Conservation (phyloP, 2,113 vertebrate species). For the Leiothrix lutea region DNA sequence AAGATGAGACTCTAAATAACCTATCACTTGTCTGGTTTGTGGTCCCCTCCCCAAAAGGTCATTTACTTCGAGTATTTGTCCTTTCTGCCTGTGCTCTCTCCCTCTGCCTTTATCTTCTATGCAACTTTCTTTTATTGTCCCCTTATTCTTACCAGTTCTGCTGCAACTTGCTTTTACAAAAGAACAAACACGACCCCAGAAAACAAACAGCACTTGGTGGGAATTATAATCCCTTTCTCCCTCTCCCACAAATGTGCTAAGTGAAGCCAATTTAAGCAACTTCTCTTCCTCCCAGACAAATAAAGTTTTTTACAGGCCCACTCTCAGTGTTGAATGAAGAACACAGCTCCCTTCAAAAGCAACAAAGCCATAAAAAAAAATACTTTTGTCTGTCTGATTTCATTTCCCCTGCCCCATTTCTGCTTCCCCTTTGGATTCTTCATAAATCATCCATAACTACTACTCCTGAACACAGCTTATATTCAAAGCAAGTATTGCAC, state of each 20-base stretch:
- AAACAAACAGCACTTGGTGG: neutral
- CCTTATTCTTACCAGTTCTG: neutral
- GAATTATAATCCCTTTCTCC: neutral
- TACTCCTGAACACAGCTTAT: neutral
- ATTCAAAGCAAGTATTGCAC: neutral
- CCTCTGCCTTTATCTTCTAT: neutral
- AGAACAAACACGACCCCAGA: neutral
- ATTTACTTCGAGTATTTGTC: neutral
- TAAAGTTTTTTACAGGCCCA: neutral
- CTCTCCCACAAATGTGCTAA: neutral
- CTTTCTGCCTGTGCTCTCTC: neutral
- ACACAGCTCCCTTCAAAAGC: neutral
- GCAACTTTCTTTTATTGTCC: neutral
- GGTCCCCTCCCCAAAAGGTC: neutral
- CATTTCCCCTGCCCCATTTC: neutral
- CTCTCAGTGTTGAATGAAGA: neutral
- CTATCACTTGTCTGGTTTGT: neutral
- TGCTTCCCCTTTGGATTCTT: neutral
- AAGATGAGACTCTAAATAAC: neutral
- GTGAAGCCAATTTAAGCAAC: neutral
- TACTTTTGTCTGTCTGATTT: neutral
- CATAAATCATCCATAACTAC: neutral
- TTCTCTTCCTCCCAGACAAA: neutral
- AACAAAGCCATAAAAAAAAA: neutral
- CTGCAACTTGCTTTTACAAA: neutral